phyloP scores from a whole-genome alignment of 2,888 invertebrate genomes.

The Ceraclea dissimilis region DNA sequence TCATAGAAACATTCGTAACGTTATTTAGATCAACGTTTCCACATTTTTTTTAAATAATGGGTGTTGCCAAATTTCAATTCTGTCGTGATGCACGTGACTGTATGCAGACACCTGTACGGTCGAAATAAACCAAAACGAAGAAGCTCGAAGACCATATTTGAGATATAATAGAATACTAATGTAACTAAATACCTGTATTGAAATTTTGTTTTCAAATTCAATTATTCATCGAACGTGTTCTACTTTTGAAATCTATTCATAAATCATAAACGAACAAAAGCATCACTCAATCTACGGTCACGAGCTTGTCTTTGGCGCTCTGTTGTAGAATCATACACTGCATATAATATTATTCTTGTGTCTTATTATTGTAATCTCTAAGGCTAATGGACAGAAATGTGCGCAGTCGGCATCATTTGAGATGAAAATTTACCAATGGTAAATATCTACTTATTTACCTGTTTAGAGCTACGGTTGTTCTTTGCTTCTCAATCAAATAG shows the following conservation, averaged over 20 bases:
- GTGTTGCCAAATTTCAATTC: no score
- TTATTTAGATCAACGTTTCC: no score
- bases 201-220: no score
- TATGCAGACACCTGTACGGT: no score
- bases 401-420: not conserved
- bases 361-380: not conserved
- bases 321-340: not conserved
- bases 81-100: no score
- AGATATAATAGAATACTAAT: no score
- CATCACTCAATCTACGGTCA: conserved; percentile 4
- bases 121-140: no score
- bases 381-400: not conserved
- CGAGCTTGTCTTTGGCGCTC: conserved; percentile 5
- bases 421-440: conserved; percentile 4
- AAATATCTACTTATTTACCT: not conserved
- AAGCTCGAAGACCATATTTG: no score
- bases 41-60: no score
- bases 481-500: not conserved
- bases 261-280: conserved; percentile 11
- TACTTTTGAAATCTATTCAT: conserved; percentile 2
- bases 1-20: no score
- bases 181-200: no score
- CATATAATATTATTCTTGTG: not conserved
- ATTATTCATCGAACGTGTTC: no score
- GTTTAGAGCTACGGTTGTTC: not conserved